Evolutionary conservation across 2,113 vertebrate species (phyloP).

Genomic region (Daubentonia madagascariensis): DNA sequence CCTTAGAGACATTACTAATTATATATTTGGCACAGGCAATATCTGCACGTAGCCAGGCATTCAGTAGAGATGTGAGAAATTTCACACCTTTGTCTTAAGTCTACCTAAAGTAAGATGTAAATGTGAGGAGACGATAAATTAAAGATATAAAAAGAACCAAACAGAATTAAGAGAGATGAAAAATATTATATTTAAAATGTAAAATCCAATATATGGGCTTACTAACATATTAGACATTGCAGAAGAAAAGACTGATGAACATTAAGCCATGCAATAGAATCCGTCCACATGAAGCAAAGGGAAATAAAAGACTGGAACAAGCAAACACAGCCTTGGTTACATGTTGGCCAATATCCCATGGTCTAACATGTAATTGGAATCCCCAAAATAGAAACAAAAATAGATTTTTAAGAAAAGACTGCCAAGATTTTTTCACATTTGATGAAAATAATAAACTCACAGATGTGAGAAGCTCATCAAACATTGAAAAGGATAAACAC

Average conservation of each 20-base stretch:
- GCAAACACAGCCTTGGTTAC: neutral
- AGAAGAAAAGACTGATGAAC: neutral
- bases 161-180: neutral
- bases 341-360: neutral
- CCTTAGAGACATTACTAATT: neutral
- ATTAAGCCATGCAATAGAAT: neutral
- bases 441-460: neutral
- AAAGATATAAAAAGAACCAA: neutral
- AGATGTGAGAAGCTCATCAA: neutral
- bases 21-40: neutral
- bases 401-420: neutral
- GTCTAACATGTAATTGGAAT: neutral
- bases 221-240: neutral
- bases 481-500: neutral
- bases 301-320: neutral
- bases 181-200: neutral
- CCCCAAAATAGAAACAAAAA: neutral
- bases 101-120: neutral
- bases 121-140: neutral
- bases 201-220: neutral
- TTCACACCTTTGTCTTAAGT: neutral
- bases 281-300: neutral
- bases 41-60: neutral
- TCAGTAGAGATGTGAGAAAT: neutral
- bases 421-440: neutral